phyloP scores from a whole-genome alignment of 2,797 vertebrate genomes.

The Argya squamiceps region DNA sequence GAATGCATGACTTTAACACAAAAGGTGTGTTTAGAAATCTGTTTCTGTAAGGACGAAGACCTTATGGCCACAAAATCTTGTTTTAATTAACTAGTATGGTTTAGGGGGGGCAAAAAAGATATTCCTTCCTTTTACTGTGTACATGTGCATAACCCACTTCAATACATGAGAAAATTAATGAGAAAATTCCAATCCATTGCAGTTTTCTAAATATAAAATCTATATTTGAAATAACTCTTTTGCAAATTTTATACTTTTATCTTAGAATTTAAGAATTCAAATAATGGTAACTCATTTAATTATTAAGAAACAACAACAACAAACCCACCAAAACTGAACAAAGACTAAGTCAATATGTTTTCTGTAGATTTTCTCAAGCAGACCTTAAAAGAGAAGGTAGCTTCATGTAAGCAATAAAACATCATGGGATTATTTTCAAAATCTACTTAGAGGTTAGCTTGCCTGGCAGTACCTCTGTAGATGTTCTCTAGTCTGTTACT shows the following conservation, averaged over 20 bases:
- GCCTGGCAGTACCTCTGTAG: neutral
- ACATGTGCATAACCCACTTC: neutral
- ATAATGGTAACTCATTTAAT: neutral
- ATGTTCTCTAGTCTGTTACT: accelerated
- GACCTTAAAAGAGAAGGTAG: neutral
- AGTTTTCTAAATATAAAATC: neutral
- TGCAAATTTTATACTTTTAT: neutral
- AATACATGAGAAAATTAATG: neutral
- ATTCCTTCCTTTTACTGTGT: neutral
- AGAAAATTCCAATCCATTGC: neutral
- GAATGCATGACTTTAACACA: neutral
- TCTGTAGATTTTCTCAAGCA: neutral
- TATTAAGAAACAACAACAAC: neutral
- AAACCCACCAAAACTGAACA: neutral
- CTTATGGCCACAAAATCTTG: neutral
- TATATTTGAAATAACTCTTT: neutral
- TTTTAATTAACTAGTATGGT: neutral
- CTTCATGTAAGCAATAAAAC: neutral
- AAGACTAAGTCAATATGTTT: neutral
- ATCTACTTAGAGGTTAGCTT: neutral
- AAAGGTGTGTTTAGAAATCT: neutral
- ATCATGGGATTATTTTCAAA: neutral
- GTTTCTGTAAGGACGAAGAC: neutral
- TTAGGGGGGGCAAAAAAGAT: accelerated
- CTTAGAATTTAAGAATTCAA: neutral